Base-by-base conservation (phyloP, 2,113 vertebrate genomes). In the Cathartes aura region DNA sequence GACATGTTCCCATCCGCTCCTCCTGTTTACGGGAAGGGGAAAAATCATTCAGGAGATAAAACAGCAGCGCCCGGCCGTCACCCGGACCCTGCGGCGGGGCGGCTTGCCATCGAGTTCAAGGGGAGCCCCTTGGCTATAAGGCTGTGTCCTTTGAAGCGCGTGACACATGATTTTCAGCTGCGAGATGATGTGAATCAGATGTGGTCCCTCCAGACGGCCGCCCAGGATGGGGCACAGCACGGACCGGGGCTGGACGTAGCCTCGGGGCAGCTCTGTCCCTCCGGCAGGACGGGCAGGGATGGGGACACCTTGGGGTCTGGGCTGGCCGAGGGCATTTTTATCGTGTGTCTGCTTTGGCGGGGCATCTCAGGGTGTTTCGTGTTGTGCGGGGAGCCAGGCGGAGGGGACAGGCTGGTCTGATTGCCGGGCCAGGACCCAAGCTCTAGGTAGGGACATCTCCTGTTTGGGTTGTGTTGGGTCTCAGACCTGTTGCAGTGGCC, bases 1-100 rank as follows among this genome's bases (percentile, higher is more conserved):
- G 40, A 29, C 70, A 11, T 7, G 2, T 75, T 88, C 79, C 93
- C 66, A 50, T 38, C 86, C 8, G 9, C 60, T 90, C 40, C 81
- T 66, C 17, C 66, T 72, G 75, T 87, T 92, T 59, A 23, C 87
- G 63, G 67, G 43, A 67, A 75, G 18, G 32, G 60, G 17, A 10
- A 55, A 4, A 79, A 89, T 3, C 55, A 11, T 19, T 12, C 20
- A 17, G 76, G 81, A 96, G 67, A 83, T 59, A 11, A 83, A 92
- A 24, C 78, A 53, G 47, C 78, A 7, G 4, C 89, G 56, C 70
- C 26, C 0, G 0, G 50, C 62, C 2, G 0, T 52, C 63, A 80
- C 48, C 81, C 5, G 0, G 67, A 4, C 67, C 59, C 73, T 17
- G 63, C 0, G 0, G 72, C 2, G 6, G 11, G 52, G 0, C 3